phyloP scores from a whole-genome alignment of 2,797 vertebrate species.

The Tinamus major region DNA sequence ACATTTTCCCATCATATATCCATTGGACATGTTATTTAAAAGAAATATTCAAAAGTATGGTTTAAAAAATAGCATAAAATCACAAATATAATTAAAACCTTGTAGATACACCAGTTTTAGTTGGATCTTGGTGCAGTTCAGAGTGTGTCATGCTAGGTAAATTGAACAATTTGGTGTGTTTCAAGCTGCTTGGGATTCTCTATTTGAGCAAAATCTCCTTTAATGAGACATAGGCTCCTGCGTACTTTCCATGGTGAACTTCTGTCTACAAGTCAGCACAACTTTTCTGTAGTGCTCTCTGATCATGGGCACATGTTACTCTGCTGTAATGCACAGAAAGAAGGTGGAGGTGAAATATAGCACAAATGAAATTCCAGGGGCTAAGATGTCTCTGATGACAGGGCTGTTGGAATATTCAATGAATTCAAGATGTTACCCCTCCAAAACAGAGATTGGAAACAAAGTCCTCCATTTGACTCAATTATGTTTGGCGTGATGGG shows the following conservation, averaged over 20 bases:
- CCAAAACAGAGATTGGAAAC: background rate
- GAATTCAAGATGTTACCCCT: background rate
- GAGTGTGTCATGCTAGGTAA: background rate
- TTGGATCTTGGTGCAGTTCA: background rate
- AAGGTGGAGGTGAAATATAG: background rate
- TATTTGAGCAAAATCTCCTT: background rate
- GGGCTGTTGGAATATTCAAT: background rate
- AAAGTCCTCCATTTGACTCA: background rate
- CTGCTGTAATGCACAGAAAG: background rate
- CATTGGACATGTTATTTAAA: background rate
- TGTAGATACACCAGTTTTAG: background rate
- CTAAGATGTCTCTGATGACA: background rate
- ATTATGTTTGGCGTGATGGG: background rate
- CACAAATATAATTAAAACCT: background rate
- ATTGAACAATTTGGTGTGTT: background rate
- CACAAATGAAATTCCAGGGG: background rate
- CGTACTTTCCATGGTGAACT: background rate
- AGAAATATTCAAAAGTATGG: background rate
- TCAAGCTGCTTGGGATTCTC: background rate
- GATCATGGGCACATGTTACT: rapidly evolving
- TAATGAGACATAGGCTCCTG: background rate
- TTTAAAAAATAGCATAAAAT: background rate
- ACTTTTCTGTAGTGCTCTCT: background rate
- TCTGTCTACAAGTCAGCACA: background rate
- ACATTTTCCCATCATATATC: conserved; percentile 44